Conservation (phyloP, 2,113 vertebrate genomes). For the Phocoena phocoena region DNA sequence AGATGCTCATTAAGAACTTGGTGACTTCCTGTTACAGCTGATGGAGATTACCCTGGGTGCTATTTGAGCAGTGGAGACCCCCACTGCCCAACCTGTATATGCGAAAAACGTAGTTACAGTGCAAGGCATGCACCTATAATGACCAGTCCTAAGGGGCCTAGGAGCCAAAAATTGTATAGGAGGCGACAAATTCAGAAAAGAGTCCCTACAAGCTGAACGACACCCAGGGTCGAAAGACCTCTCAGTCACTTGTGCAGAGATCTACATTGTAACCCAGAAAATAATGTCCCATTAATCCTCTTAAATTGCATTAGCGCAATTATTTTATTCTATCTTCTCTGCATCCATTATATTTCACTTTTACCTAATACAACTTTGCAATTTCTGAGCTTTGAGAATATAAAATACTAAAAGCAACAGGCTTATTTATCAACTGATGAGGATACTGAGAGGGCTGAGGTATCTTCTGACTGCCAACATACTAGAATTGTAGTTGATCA, state of each 20-base stretch:
- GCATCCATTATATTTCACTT: neutral
- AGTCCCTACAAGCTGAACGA: neutral
- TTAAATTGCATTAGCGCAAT: neutral
- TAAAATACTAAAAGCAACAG: neutral
- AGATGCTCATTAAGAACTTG: neutral
- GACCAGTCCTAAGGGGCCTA: neutral
- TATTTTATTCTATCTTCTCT: constrained; percentile 27
- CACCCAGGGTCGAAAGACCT: neutral
- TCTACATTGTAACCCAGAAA: neutral
- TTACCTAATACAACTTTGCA: neutral
- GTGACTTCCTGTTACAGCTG: neutral
- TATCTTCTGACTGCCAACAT: neutral
- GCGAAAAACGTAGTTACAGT: neutral
- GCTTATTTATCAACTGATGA: neutral
- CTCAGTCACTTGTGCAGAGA: neutral
- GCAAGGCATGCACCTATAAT: neutral
- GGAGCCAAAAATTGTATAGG: neutral
- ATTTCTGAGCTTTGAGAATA: neutral
- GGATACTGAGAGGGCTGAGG: neutral
- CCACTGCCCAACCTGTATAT: neutral
- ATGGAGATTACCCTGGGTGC: neutral
- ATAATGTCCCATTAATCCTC: neutral
- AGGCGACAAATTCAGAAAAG: neutral
- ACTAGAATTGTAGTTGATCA: neutral
- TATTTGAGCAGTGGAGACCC: neutral